Evolutionary conservation across 2,113 vertebrate species (phyloP).

Genomic region (Odontophorus gujanensis): DNA sequence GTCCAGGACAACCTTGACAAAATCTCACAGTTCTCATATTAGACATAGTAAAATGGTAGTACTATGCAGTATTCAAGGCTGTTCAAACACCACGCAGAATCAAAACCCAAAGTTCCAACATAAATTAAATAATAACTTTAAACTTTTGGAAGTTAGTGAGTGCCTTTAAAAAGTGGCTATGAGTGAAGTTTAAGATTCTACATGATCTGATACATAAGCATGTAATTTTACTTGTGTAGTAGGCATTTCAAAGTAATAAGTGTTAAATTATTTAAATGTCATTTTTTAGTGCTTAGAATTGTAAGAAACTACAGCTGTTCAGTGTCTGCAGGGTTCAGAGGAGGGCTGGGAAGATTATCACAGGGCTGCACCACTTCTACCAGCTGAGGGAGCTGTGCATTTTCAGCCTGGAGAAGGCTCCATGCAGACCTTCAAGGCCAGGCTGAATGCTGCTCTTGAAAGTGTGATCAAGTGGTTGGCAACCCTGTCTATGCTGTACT

Average conservation of each 20-base stretch:
- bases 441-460: too few relatives aligned
- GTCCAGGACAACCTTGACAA: neutral
- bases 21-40: constrained; percentile 23
- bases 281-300: neutral
- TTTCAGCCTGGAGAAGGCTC: too few relatives aligned
- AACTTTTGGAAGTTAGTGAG: neutral
- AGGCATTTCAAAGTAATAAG: neutral
- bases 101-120: neutral
- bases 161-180: neutral
- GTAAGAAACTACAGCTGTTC: neutral
- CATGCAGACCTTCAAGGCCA: too few relatives aligned
- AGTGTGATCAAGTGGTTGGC: too few relatives aligned
- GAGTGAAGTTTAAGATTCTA: neutral
- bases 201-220: neutral
- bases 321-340: too few relatives aligned
- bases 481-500: neutral
- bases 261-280: neutral
- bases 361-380: too few relatives aligned
- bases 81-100: neutral
- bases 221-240: neutral
- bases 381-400: too few relatives aligned
- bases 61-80: neutral
- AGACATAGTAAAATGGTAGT: neutral
- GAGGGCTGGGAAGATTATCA: too few relatives aligned
- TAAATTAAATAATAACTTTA: neutral